phyloP scores from a whole-genome alignment of 2,888 invertebrate species.

The Anodontia alba region DNA sequence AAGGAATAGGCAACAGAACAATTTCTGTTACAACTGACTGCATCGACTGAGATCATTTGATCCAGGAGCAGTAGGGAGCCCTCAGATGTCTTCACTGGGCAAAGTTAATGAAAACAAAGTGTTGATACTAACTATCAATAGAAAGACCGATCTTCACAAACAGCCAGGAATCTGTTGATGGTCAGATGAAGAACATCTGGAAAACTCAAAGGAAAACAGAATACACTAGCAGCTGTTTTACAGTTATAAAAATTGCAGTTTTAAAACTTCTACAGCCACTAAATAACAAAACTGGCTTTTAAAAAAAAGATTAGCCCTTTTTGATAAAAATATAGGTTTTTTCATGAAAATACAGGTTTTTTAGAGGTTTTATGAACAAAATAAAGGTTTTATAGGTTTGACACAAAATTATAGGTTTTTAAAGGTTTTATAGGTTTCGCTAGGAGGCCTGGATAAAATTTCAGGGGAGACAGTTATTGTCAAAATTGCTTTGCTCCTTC shows the following conservation, averaged over 20 bases:
- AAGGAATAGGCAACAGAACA: not conserved
- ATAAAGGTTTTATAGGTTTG: too few species aligned
- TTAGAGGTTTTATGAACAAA: not conserved
- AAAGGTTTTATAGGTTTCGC: too few species aligned
- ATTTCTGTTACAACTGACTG: not conserved
- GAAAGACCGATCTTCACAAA: not conserved
- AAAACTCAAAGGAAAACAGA: not conserved
- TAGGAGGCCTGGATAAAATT: too few species aligned
- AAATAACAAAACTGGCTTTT: not conserved
- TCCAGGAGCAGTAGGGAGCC: not conserved
- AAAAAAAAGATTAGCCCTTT: not conserved
- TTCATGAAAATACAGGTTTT: not conserved
- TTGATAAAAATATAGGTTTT: not conserved
- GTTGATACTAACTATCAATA: not conserved
- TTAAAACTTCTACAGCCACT: not conserved
- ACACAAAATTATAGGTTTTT: too few species aligned
- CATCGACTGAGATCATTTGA: not conserved
- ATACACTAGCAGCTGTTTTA: not conserved
- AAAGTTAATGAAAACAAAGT: not conserved
- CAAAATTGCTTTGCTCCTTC: too few species aligned
- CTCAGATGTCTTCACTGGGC: not conserved
- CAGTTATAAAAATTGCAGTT: not conserved
- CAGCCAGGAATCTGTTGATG: not conserved
- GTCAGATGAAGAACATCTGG: not conserved
- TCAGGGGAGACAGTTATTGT: too few species aligned